Evolutionary conservation across 2,888 invertebrate genomes (phyloP).

Genomic region (Hydraecia micacea): DNA sequence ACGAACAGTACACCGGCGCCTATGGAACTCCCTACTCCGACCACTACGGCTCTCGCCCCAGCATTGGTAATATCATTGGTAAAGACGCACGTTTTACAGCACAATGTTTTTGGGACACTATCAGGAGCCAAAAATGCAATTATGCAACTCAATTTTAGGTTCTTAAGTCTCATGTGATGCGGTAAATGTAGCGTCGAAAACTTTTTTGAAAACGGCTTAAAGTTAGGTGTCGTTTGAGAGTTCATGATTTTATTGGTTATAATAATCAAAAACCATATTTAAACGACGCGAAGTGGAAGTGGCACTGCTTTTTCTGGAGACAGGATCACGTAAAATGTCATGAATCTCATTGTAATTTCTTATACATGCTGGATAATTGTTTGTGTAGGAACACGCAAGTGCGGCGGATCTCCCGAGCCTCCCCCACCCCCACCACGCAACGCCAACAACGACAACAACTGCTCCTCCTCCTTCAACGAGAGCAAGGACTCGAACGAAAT

Average conservation of each 20-base stretch:
- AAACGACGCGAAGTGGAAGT: not conserved
- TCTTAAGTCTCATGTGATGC: not conserved
- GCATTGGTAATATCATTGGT: conserved; percentile 89
- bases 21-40: conserved; percentile 97
- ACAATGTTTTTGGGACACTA: not conserved
- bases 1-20: conserved; percentile 97
- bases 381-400: conserved; percentile 82
- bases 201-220: not conserved
- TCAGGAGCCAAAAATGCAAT: not conserved
- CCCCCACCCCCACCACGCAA: conserved; percentile 95
- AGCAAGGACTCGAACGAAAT: conserved; percentile 98
- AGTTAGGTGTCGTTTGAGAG: not conserved
- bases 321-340: not conserved
- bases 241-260: not conserved
- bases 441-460: conserved; percentile 94
- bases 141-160: not conserved
- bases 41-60: conserved; percentile 96
- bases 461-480: conserved; percentile 96
- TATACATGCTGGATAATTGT: not conserved
- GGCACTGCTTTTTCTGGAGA: not conserved
- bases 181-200: not conserved
- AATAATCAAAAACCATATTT: not conserved
- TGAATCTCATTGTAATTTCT: not conserved
- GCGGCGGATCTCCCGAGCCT: conserved; percentile 89
- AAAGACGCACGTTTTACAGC: not conserved